Evolutionary conservation across 2,888 invertebrate genomes (phyloP), one percentile per base, ranked within the genome.

Genomic region (Euzophera pinguis): DNA sequence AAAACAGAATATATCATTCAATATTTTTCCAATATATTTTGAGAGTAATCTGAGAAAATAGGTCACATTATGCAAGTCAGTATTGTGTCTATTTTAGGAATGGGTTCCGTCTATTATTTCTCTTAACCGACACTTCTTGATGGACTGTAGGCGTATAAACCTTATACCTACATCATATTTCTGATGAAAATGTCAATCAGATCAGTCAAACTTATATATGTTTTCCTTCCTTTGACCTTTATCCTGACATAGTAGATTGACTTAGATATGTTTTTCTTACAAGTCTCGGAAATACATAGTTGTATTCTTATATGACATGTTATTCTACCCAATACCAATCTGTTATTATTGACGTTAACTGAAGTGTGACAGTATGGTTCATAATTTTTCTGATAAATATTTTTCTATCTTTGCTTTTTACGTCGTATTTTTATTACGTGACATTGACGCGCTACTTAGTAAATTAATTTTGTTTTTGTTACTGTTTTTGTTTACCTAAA

Each of bases 291-390:
- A 29, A 29, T 43, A 7, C 32, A 32, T 45, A 34, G 13, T 29
- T 12, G 10, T 22, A 13, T 43, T 27, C 13, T 12, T 29, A 29
- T 13, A 29, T 12, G 8, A 45, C 10, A 32, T 45, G 45, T 45
- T 16, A 45, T 32, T 45, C 45, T n/a, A 32, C 14, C 32, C n/a
- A 32, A 32, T 34, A 16, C 45, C 45, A 45, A 45, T 45, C 45
- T 32, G 32, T 45, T 34, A 32, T 50, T 34, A 42, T 41, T 47
- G 39, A 52, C 41, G 14, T 22, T 41, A 52, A 52, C 47, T 32
- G 16, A 16, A 16, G 39, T 39, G 39, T 39, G 38, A 38, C 38
- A 38, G 13, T 13, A 38, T 38, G 7, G 32, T 9, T 38, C 38
- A 14, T 38, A 38, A 38, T 13, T 39, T 39, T 12, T 22, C 42